Percentiles rank a stretch among this genome's conserved stretches.
These are phyloP conservation scores for Meleagris gallopavo DNA, from an alignment of 2,113 vertebrate genomes.

Conservation along the genomic window DNA sequence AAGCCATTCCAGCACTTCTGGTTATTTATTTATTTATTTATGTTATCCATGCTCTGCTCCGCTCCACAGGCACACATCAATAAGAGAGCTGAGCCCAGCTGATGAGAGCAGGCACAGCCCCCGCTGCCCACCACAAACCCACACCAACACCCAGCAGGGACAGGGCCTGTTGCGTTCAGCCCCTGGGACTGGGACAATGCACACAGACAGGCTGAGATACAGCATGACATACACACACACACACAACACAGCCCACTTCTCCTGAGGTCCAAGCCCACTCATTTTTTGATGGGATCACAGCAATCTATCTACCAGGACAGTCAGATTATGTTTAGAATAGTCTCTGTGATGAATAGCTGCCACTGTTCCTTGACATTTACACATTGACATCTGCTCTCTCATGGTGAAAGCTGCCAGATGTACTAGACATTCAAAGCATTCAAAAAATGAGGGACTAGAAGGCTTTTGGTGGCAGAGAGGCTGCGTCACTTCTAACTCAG, in stretches of 20 bases:
- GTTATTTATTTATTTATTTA: too few species aligned
- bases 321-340: neutral
- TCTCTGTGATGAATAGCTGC: neutral
- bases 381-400: neutral
- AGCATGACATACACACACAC: neutral
- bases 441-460: neutral
- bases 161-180: neutral
- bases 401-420: neutral
- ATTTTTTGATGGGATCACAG: neutral
- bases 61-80: neutral
- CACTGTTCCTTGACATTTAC: slow-evolving; percentile 37
- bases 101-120: neutral
- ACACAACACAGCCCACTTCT: neutral
- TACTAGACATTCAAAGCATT: neutral
- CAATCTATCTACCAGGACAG: neutral
- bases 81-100: neutral
- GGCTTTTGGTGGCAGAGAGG: neutral
- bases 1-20: neutral
- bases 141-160: neutral
- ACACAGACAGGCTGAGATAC: neutral
- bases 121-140: rapidly evolving
- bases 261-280: neutral
- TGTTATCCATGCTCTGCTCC: neutral
- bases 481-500: neutral
- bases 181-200: neutral